Evolutionary conservation across 2,888 invertebrate species (phyloP), one percentile per base, ranked within the genome.

Genomic region (Drosophila colorata): DNA sequence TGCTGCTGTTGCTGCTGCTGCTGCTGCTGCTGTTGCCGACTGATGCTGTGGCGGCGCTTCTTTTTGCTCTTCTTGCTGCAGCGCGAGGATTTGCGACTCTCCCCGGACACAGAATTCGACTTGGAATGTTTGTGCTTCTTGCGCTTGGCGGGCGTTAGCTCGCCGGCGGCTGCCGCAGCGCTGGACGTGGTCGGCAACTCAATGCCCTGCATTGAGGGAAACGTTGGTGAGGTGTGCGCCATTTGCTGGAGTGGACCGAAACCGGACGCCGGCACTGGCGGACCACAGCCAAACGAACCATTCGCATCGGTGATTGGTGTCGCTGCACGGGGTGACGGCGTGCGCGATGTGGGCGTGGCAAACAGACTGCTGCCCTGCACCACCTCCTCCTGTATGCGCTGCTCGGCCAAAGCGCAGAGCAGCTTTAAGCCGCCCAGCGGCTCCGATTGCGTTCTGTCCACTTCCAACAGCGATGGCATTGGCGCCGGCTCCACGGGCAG

Each of bases 331-430:
- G 85, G 85, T 1, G 86, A 71, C 2, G 88, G 85, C 9, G 78
- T 72, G 2, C 88, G 80, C 28, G 88, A 88, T 2, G 79, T 74
- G 25, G 80, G 74, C 18, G 85, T 79, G 43, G 81, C 68, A 71
- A 87, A 87, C 3, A 87, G 65, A 48, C 84, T 76, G n/a, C 88
- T 72, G n/a, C 88, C 86, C 58, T 86, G 88, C 16, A 81, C 86
- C 23, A 77, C 89, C 78, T 78, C 95, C 90, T 97, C 97, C 87
- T 95, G 94, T 72, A 97, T 95, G 75, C 96, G 94, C 88, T 97
- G 97, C 88, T 97, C 97, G 0, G 97, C 97, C 65, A 97, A 92
- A 8, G 97, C 97, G 90, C 97, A 97, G 25, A 97, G 92, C 33
- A 97, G 91, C 56, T 96, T 96, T 14, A 97, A 92, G 0, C 95